Evolutionary conservation across 2,113 vertebrate genomes (phyloP).

Genomic region (Limnothrissa miodon): DNA sequence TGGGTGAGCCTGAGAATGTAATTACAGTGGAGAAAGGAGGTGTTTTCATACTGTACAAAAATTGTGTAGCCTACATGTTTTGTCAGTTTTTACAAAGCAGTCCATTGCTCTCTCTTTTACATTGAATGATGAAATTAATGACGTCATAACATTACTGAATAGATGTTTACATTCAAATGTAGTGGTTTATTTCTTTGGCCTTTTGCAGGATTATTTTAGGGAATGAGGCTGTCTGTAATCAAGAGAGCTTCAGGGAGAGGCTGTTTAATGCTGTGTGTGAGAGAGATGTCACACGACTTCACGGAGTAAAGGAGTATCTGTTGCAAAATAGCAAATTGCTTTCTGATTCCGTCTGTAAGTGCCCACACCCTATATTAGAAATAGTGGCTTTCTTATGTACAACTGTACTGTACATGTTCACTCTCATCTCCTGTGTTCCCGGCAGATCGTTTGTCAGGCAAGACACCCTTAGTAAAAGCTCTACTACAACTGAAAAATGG

Average conservation of each 20-base stretch:
- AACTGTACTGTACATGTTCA: neutral
- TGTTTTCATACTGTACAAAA: neutral
- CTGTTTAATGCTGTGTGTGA: constrained; percentile 87
- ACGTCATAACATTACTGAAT: neutral
- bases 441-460: constrained; percentile 84
- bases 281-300: constrained; percentile 73
- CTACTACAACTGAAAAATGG: constrained; percentile 86
- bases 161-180: neutral
- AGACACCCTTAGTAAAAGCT: constrained; percentile 90
- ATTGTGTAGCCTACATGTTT: no score
- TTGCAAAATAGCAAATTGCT: constrained; percentile 77
- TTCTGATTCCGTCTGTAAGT: constrained; percentile 83
- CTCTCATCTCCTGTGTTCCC: constrained; percentile 14
- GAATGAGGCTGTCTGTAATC: constrained; percentile 50
- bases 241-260: constrained; percentile 53
- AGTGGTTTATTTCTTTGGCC: neutral
- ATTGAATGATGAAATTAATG: neutral
- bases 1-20: no score
- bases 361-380: neutral
- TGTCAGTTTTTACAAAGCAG: no score
- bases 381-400: neutral
- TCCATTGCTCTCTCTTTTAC: no score
- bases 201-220: constrained; percentile 54
- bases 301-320: constrained; percentile 80
- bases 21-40: no score